Evolutionary conservation across 2,113 vertebrate genomes (phyloP).

Genomic region (Hyperoodon ampullatus): DNA sequence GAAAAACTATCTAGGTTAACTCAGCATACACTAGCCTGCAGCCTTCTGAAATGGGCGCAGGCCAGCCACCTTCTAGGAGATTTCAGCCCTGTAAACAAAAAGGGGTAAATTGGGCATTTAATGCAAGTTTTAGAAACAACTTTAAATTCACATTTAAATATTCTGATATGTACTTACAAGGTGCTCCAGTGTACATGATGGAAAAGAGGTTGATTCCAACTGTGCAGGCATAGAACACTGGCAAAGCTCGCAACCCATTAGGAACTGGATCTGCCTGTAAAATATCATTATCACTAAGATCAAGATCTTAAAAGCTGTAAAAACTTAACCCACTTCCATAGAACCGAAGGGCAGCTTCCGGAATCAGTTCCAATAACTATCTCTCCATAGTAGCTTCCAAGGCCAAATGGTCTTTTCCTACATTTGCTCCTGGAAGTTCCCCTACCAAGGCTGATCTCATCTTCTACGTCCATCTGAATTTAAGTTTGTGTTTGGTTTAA

Average conservation of each 20-base stretch:
- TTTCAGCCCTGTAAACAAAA: slow-evolving; percentile 96
- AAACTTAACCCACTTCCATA: not conserved
- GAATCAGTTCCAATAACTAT: not conserved
- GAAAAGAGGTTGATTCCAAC: slow-evolving; percentile 97
- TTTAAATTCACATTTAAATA: slow-evolving; percentile 75
- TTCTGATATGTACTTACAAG: slow-evolving; percentile 88
- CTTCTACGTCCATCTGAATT: not conserved
- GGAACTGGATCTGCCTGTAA: slow-evolving; percentile 93
- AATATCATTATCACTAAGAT: slow-evolving; percentile 51
- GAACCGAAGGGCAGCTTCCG: not conserved
- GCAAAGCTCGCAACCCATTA: slow-evolving; percentile 94
- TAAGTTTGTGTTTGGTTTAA: not conserved
- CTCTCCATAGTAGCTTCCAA: not conserved
- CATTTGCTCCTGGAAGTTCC: not conserved
- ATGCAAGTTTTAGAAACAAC: slow-evolving; percentile 84
- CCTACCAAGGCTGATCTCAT: not conserved
- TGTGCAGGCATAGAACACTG: slow-evolving; percentile 95
- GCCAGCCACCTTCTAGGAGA: slow-evolving; percentile 96
- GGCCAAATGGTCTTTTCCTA: not conserved
- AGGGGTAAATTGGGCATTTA: slow-evolving; percentile 96
- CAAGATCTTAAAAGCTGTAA: slow-evolving; percentile 26
- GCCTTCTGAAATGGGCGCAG: slow-evolving; percentile 93
- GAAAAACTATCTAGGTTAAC: slow-evolving; percentile 86
- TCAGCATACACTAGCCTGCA: slow-evolving; percentile 94
- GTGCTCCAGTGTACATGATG: slow-evolving; percentile 95